phyloP scores from a whole-genome alignment of 92 coral and sea anemone species.

The Paragorgia papillata region DNA sequence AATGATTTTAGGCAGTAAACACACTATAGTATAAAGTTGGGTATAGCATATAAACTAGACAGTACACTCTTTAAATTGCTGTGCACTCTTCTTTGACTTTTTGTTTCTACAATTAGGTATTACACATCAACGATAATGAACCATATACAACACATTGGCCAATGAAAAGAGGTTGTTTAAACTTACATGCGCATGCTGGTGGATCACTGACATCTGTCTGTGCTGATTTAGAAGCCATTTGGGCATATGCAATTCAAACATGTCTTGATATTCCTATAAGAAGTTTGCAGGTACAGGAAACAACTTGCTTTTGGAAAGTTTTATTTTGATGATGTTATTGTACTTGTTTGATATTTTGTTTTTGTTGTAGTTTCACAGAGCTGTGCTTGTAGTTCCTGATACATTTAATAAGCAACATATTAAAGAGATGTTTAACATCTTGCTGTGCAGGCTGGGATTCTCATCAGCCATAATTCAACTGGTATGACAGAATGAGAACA shows the following conservation, averaged over 20 bases:
- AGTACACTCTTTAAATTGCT: too few relatives aligned
- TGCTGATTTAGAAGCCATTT: conserved; percentile 84
- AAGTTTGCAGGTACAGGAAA: conserved; percentile 74
- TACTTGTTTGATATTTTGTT: neutral
- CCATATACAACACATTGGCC: conserved; percentile 95
- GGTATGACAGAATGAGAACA: conserved; percentile 70
- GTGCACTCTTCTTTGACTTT: too few relatives aligned
- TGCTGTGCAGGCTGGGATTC: conserved; percentile 79
- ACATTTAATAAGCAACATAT: conserved; percentile 88
- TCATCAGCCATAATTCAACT: conserved; percentile 91
- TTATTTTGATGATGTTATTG: neutral
- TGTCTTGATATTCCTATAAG: conserved; percentile 73
- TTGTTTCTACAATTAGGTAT: too few relatives aligned
- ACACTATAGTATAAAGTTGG: too few relatives aligned
- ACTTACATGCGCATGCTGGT: conserved; percentile 81
- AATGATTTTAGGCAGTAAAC: too few relatives aligned
- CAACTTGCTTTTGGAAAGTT: neutral
- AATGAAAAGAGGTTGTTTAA: conserved; percentile 79
- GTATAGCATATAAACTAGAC: too few relatives aligned
- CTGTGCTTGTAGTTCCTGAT: conserved; percentile 90
- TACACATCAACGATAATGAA: conserved; percentile 81
- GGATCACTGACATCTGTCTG: conserved; percentile 92
- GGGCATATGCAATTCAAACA: conserved; percentile 93
- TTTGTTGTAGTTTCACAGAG: conserved; percentile 75
- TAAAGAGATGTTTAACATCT: conserved; percentile 92